Evolutionary conservation across 1,140 invertebrate genomes (phyloP), one percentile per base, ranked within the genome.

Genomic region (Listronotus bonariensis): DNA sequence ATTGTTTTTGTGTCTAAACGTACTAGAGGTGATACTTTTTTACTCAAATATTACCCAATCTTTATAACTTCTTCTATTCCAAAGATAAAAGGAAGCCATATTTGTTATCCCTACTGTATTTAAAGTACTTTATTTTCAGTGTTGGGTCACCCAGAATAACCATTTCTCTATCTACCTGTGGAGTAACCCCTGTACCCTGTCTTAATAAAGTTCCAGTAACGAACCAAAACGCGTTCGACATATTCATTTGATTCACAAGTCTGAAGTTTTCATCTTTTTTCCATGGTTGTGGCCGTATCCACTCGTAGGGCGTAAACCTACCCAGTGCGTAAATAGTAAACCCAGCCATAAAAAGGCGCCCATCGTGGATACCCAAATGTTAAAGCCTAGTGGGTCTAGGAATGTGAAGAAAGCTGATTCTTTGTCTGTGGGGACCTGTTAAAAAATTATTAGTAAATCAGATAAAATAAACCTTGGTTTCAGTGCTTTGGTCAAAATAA

Each of bases 311-410:
- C 18, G 92, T 95, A 79, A 98, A 96, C 59, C 92, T 84, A 0
- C 95, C 95, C 85, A 98, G 90, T 10, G 97, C 90, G 81, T 96
- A 97, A 46, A 97, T 82, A 12, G 94, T 94, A 77, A 97, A 93
- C 51, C 92, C 93, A 56, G 97, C 94, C 69, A 95, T 87, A 69
- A 97, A 86, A 96, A 97, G 34, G 94, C 93, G 18, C 92, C 92
- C 71, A 95, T 79, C 51, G 97, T 91, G 82, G 95, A 97, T 45
- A 96, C 82, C 96, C 95, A 98, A 69, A 98, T 97, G 80, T 97
- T 91, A 51, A 91, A 87, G 7, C 94, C 95, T 71, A 98, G 83
- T 0, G 96, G 96, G 74, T 94, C 93, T 78, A 98, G 87, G 82
- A 98, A 98, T 72, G 92, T 95, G 84, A 98, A 98, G 48, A 98